Percentiles rank a stretch among this genome's conserved stretches.
These are phyloP conservation scores for Gallinago stenura DNA, from an alignment of 2,797 vertebrate genomes.

Conservation along the genomic window DNA sequence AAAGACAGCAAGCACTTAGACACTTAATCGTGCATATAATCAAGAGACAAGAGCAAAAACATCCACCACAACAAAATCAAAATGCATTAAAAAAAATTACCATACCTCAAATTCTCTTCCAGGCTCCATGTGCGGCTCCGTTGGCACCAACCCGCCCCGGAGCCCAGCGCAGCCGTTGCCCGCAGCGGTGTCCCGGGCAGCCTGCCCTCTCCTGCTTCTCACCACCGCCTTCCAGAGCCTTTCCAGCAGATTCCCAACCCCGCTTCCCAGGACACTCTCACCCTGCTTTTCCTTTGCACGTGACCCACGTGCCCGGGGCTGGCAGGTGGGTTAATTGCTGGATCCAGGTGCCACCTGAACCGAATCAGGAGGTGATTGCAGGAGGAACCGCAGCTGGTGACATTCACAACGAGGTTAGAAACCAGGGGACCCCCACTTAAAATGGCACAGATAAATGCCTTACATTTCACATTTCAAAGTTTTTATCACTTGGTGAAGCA, in stretches of 20 bases:
- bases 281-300: neutral
- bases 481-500: neutral
- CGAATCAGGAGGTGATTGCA: neutral
- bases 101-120: neutral
- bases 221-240: neutral
- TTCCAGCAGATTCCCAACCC: neutral
- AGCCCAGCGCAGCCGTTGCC: neutral
- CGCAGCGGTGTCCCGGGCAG: neutral
- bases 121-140: neutral
- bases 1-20: neutral
- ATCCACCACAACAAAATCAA: neutral
- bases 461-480: neutral
- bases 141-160: neutral
- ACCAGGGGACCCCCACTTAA: neutral
- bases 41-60: neutral
- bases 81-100: neutral
- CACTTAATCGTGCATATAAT: neutral
- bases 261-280: neutral
- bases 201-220: neutral
- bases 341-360: neutral
- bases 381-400: neutral
- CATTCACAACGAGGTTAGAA: neutral
- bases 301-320: rapidly evolving
- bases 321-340: neutral
- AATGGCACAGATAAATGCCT: neutral